Base-by-base conservation (phyloP, 2,113 vertebrate species). In the Oceanites oceanicus region DNA sequence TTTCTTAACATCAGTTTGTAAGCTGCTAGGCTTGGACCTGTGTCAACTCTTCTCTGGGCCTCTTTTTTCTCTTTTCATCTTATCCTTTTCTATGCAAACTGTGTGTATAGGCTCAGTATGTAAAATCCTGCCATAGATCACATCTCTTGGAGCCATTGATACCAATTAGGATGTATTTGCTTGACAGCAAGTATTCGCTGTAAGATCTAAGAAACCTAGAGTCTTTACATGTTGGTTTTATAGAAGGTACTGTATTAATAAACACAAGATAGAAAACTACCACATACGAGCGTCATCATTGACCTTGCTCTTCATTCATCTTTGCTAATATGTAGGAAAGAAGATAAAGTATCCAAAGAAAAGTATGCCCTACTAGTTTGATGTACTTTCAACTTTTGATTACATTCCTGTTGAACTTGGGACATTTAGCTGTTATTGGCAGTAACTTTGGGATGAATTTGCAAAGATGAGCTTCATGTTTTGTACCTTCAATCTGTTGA, bases 391-490 rank as follows among this genome's bases (percentile, higher is more conserved):
- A 77, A 67, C 56, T 94, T 72, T 53, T 74, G 25, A 62, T 56
- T 58, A 56, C 11, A 2, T 59, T 92, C 49, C 40, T 79, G n/a
- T 55, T 73, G 36, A 89, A 76, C 56, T 85, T 90, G 59, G 59
- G 49, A 91, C 65, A 91, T 86, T 80, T 93, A 70, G 22, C 23
- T 86, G 44, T 59, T 90, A 80, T 47, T 81, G 63, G 53, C 77
- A 95, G 38, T 47, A 89, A 92, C 23, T 95, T 34, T 14, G 40
- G 36, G 53, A 70, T 22, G 67, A 77, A 88, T 53, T 66, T 77
- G 56, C 19, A 88, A 95, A 96, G 62, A 32, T 19, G 7, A 80
- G 19, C 53, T 89, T 71, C 15, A 9, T 83, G 79, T 94, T 95
- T 72, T 83, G 34, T 87, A 38, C 32, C 86, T 88, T 19, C 26